Percentiles rank a stretch among this genome's conserved stretches.
Evolutionary conservation across 1,140 invertebrate species (phyloP).

Genomic region (Ephestia elutella): DNA sequence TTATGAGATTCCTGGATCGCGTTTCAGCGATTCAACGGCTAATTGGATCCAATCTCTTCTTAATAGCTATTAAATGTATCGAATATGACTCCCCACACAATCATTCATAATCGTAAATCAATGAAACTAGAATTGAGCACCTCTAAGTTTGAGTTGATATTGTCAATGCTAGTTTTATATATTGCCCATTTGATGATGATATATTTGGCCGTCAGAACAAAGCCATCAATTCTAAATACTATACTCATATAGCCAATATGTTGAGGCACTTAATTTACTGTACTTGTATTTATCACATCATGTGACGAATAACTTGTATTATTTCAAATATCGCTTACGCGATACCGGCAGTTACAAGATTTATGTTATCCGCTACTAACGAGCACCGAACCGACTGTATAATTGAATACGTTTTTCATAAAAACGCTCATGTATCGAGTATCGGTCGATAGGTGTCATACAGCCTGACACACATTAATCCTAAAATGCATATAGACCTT

Average conservation of each 20-base stretch:
- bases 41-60: slow-evolving; percentile 13
- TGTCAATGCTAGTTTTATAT: too few species aligned
- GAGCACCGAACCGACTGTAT: slow-evolving; percentile 23
- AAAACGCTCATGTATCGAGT: slow-evolving; percentile 13
- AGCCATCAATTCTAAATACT: too few species aligned
- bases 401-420: slow-evolving; percentile 28
- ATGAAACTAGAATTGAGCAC: too few species aligned
- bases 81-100: too few species aligned
- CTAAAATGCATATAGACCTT: neutral
- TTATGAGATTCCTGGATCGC: slow-evolving; percentile 8
- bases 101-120: too few species aligned
- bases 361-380: slow-evolving; percentile 45
- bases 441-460: slow-evolving; percentile 8
- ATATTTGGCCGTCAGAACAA: too few species aligned
- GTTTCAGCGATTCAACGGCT: slow-evolving; percentile 6
- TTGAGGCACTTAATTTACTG: too few species aligned
- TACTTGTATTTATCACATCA: too few species aligned
- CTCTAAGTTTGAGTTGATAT: too few species aligned
- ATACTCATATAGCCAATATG: too few species aligned
- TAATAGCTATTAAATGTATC: neutral
- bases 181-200: too few species aligned
- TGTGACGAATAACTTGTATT: too few species aligned
- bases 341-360: slow-evolving; percentile 22
- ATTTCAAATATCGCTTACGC: neutral
- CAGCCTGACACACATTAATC: neutral